Evolutionary conservation across 23 tunicate species (phyloP).

Genomic region (Ascidia mentula): DNA sequence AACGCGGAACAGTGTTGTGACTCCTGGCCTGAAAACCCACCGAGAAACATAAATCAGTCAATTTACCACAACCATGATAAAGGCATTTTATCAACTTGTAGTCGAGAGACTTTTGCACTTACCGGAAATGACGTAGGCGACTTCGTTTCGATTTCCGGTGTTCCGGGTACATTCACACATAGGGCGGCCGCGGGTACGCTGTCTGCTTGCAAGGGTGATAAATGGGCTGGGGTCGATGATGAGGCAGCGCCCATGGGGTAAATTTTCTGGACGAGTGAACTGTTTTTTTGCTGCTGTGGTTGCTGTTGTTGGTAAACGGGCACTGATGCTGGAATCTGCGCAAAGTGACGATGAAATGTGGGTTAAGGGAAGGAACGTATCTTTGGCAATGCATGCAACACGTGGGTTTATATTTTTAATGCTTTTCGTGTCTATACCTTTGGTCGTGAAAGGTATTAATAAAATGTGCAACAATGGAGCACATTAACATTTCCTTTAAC

Average conservation of each 20-base stretch:
- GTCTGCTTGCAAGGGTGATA: not conserved
- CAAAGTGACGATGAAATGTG: not conserved
- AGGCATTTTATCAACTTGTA: not conserved
- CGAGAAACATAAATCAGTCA: not conserved
- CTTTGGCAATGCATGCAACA: too few species aligned
- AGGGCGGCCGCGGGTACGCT: not conserved
- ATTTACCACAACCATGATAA: not conserved
- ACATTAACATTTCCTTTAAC: too few species aligned
- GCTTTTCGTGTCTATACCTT: too few species aligned
- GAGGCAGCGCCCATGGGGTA: not conserved
- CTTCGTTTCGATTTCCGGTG: not conserved
- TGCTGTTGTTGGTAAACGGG: not conserved
- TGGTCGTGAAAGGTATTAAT: too few species aligned
- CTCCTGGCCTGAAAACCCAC: not conserved
- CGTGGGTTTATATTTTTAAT: too few species aligned
- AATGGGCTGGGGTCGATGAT: not conserved
- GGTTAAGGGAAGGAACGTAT: too few species aligned
- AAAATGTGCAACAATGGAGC: too few species aligned
- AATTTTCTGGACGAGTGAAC: not conserved
- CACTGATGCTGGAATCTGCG: not conserved
- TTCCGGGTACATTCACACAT: not conserved
- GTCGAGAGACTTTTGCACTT: not conserved
- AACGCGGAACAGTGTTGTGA: slow-evolving; percentile 17
- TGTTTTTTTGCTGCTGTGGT: not conserved
- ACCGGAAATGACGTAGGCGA: not conserved